A percentile compares a stretch with the other conserved stretches of the same genome.
Conservation (phyloP, 2,113 vertebrate species). For the Spheniscus mendiculus region DNA sequence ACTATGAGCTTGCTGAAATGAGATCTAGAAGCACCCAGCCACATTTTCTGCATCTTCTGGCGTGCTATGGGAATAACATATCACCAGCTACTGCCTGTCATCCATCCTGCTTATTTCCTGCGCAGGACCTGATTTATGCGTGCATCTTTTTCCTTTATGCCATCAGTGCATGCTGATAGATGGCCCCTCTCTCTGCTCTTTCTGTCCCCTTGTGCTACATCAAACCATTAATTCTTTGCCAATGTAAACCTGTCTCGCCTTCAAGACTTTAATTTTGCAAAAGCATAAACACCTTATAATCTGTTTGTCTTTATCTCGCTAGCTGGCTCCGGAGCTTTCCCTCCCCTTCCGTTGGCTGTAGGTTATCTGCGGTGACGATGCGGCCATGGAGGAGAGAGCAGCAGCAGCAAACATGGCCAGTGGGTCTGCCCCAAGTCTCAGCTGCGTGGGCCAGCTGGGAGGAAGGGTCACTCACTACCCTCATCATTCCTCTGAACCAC, state of each 20-base stretch:
- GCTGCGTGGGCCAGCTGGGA: background rate
- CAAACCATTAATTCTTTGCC: constrained; percentile 61
- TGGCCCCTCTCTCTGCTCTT: constrained; percentile 37
- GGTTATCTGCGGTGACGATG: constrained; percentile 36
- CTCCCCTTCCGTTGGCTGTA: background rate
- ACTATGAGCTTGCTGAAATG: background rate
- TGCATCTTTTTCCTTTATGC: constrained; percentile 27
- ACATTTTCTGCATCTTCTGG: background rate
- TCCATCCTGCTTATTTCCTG: constrained; percentile 54
- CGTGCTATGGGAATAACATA: background rate
- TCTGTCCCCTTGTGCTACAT: constrained; percentile 46
- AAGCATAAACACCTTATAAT: constrained; percentile 64
- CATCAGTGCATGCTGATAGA: constrained; percentile 48
- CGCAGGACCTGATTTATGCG: constrained; percentile 31
- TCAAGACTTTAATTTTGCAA: constrained; percentile 62
- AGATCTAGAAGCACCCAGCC: background rate
- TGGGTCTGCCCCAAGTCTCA: background rate
- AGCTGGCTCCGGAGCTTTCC: background rate
- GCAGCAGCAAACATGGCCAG: background rate
- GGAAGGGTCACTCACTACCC: background rate
- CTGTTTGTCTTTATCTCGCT: background rate
- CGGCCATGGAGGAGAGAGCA: rapidly evolving
- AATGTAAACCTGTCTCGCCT: constrained; percentile 64
- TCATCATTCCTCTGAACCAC: background rate
- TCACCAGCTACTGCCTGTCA: constrained; percentile 45